Conservation (phyloP, 2,888 invertebrate species). For the Tipula vernalis region DNA sequence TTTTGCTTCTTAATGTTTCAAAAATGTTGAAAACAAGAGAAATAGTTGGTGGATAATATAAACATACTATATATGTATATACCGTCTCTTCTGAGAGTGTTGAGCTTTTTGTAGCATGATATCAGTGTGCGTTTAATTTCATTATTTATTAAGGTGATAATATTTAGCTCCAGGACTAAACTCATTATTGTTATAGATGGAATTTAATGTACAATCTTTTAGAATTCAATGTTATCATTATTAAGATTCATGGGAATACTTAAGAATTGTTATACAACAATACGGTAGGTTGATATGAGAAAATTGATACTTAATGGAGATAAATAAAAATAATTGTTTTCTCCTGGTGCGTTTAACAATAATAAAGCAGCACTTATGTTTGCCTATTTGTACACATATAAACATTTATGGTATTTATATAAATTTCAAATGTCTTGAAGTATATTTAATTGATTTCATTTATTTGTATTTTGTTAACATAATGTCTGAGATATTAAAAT, state of each 20-base stretch:
- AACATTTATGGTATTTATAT: too few relatives aligned
- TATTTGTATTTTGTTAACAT: too few relatives aligned
- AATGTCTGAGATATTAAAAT: too few relatives aligned
- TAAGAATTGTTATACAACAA: not conserved
- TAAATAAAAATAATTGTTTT: too few relatives aligned
- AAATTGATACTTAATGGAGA: not conserved
- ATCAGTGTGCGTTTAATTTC: not conserved
- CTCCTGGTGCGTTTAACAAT: too few relatives aligned
- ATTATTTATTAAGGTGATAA: not conserved
- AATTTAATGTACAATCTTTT: not conserved
- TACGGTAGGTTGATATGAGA: not conserved
- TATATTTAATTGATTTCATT: too few relatives aligned
- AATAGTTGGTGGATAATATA: not conserved
- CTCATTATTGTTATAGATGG: not conserved
- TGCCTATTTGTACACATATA: too few relatives aligned
- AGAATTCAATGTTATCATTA: not conserved
- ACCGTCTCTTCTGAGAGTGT: too few relatives aligned
- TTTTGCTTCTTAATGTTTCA: not conserved
- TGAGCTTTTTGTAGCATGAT: not conserved
- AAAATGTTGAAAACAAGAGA: not conserved
- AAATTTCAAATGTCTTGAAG: too few relatives aligned
- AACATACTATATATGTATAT: too few relatives aligned
- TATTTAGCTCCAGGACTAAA: not conserved
- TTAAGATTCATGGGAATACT: not conserved
- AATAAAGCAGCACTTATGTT: too few relatives aligned